Evolutionary conservation across 37 sponge, comb jelly and placozoan genomes (phyloP).

Genomic region (Aplysina aerophoba): DNA sequence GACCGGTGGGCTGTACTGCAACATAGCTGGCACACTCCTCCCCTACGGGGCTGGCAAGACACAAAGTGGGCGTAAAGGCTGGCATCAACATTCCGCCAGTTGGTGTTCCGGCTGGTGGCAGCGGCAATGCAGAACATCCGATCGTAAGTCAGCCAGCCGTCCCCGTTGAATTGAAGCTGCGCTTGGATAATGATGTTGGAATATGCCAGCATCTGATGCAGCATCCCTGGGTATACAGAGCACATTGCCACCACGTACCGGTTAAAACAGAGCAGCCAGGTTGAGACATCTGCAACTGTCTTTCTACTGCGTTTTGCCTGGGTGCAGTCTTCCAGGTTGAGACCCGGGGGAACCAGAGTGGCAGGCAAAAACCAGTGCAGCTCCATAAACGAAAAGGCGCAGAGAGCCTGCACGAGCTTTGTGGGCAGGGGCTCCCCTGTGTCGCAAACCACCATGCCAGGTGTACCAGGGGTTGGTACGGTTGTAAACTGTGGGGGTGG

Average conservation of each 20-base stretch:
- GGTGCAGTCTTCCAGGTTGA: background rate
- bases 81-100: background rate
- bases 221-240: background rate
- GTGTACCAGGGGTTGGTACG: too few relatives aligned
- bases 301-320: background rate
- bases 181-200: constrained; percentile 12
- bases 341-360: background rate
- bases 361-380: too few relatives aligned
- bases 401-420: too few relatives aligned
- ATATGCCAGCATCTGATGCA: background rate
- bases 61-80: background rate
- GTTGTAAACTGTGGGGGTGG: too few relatives aligned
- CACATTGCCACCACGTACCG: background rate
- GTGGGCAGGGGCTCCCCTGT: too few relatives aligned
- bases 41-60: background rate
- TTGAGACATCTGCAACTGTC: constrained; percentile 9
- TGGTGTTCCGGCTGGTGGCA: background rate
- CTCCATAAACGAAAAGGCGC: too few relatives aligned
- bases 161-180: background rate
- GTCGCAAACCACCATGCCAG: too few relatives aligned
- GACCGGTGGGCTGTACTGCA: background rate
- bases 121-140: background rate
- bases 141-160: constrained; percentile 17
- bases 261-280: constrained; percentile 18
- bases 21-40: background rate